A percentile compares a stretch with the other conserved stretches of the same genome.
Evolutionary conservation across 2,113 vertebrate species (phyloP).

Genomic region (Zosterops lateralis): DNA sequence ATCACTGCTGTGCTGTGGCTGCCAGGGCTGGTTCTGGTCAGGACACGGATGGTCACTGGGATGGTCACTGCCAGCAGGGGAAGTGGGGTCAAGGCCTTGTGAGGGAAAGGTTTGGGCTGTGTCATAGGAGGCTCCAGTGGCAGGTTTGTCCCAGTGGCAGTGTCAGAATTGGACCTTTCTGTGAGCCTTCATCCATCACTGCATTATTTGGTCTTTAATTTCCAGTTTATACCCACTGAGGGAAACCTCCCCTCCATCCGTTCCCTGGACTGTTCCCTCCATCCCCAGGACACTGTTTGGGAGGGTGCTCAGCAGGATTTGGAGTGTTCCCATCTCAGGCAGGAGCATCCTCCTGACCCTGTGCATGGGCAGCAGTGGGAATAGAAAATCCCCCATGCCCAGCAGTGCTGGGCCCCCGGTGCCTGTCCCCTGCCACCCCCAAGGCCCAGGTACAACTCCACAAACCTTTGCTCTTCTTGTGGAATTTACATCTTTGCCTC

Average conservation of each 20-base stretch:
- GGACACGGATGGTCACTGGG: background rate
- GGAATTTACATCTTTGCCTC: background rate
- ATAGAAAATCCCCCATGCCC: too few relatives aligned
- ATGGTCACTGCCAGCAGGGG: background rate
- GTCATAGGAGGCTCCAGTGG: background rate
- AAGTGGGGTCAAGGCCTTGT: background rate
- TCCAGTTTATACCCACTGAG: fast-evolving
- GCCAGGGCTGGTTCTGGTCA: fast-evolving
- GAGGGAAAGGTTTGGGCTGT: background rate
- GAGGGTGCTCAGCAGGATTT: background rate
- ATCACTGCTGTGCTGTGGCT: fast-evolving
- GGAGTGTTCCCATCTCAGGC: background rate
- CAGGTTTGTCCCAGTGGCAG: fast-evolving
- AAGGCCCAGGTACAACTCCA: background rate
- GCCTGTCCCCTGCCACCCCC: background rate
- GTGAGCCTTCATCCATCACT: fast-evolving
- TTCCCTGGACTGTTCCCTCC: background rate
- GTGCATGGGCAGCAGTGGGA: background rate
- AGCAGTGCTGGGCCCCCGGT: background rate
- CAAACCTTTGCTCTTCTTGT: background rate
- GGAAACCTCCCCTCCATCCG: background rate
- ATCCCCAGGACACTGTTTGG: fast-evolving
- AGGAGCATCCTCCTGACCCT: background rate
- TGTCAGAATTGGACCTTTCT: background rate
- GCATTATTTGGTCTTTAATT: fast-evolving